Evolutionary conservation across 2,888 invertebrate species (phyloP).

Genomic region (Yponomeuta cagnagella): DNA sequence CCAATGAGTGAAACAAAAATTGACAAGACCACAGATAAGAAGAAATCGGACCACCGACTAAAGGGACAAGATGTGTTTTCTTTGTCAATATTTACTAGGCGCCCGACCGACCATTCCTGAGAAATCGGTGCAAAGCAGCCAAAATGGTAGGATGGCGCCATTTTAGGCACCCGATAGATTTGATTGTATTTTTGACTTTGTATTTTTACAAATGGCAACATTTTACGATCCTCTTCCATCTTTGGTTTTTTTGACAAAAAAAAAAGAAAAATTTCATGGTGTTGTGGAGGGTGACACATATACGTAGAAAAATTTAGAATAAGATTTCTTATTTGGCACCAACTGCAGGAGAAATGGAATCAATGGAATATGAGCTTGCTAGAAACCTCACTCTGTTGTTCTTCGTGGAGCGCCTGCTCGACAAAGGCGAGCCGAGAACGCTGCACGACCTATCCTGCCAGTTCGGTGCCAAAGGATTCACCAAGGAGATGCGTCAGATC

Average conservation of each 20-base stretch:
- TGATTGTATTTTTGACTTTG: neutral
- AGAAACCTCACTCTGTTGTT: slow-evolving; percentile 97
- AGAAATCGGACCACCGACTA: no score
- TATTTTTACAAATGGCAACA: neutral
- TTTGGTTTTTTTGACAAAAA: slow-evolving; percentile 46
- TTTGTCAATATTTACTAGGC: no score
- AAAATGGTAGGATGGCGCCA: neutral
- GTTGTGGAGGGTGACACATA: slow-evolving; percentile 73
- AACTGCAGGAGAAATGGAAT: slow-evolving; percentile 84
- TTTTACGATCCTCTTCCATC: slow-evolving; percentile 25
- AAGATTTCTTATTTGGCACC: slow-evolving; percentile 69
- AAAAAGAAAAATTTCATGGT: slow-evolving; percentile 69
- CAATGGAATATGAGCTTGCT: slow-evolving; percentile 94
- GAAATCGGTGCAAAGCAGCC: neutral
- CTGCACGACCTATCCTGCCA: slow-evolving; percentile 98
- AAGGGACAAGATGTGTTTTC: no score
- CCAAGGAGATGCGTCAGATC: slow-evolving; percentile 98
- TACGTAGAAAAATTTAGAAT: slow-evolving; percentile 72
- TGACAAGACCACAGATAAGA: neutral
- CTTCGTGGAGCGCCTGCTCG: slow-evolving; percentile 98
- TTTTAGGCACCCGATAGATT: neutral
- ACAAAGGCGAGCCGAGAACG: slow-evolving; percentile 96
- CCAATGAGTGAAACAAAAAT: neutral
- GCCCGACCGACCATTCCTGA: no score
- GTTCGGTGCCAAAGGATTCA: slow-evolving; percentile 99